Conservation (phyloP, 1,140 invertebrate genomes). For the Ridgeia piscesae region DNA sequence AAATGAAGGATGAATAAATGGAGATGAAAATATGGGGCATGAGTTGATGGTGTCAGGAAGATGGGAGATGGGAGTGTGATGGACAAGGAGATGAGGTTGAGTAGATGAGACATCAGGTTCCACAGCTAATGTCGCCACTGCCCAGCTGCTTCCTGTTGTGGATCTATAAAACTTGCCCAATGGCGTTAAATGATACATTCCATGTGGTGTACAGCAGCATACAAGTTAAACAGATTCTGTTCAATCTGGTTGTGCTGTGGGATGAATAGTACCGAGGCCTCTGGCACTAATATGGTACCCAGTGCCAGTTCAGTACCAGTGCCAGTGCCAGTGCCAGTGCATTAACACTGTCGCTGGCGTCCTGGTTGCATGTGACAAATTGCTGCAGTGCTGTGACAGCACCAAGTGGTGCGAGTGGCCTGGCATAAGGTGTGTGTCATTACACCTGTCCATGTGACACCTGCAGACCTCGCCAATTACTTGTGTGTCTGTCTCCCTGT, state of each 20-base stretch:
- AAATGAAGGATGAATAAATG: background rate
- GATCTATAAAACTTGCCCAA: too few species aligned
- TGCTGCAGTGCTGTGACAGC: background rate
- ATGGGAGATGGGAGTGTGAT: background rate
- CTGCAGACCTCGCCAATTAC: background rate
- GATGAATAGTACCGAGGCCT: background rate
- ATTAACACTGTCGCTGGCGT: background rate
- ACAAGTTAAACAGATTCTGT: background rate
- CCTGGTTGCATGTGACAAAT: background rate
- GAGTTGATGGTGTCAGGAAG: background rate
- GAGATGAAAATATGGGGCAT: background rate
- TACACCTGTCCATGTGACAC: background rate
- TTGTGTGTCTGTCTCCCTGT: background rate
- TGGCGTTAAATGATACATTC: too few species aligned
- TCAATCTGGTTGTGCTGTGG: background rate
- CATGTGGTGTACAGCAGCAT: too few species aligned
- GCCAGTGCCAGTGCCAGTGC: background rate
- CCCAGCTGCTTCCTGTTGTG: too few species aligned
- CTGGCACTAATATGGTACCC: background rate
- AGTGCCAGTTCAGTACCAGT: background rate
- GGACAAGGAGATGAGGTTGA: too few species aligned
- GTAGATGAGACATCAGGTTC: too few species aligned
- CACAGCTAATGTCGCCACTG: too few species aligned
- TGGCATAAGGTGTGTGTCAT: background rate
- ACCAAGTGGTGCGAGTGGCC: too few species aligned